Evolutionary conservation across 1,140 invertebrate species (phyloP).

Genomic region (Diorhabda sublineata): DNA sequence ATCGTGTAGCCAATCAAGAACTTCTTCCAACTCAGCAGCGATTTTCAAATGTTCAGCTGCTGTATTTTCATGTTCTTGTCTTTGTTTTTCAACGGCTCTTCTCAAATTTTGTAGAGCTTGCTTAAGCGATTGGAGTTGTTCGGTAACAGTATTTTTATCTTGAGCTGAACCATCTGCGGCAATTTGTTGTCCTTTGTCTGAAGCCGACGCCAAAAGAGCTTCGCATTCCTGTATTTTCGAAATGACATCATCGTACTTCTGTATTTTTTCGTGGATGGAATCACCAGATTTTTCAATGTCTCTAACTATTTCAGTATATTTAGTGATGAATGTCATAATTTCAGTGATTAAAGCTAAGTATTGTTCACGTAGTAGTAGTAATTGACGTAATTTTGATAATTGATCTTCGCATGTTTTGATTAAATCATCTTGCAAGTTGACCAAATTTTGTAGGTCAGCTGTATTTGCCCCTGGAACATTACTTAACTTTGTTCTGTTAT

Average conservation of each 20-base stretch:
- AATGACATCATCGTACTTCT: slow-evolving; percentile 80
- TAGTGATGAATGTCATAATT: slow-evolving; percentile 80
- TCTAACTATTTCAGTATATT: slow-evolving; percentile 79
- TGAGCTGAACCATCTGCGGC: slow-evolving; percentile 79
- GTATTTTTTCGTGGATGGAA: slow-evolving; percentile 81
- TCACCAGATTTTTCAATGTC: slow-evolving; percentile 79
- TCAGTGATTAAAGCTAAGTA: slow-evolving; percentile 81
- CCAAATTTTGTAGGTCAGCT: slow-evolving; percentile 70
- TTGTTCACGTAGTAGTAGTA: slow-evolving; percentile 78
- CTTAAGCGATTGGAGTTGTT: slow-evolving; percentile 81
- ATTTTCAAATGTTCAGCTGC: slow-evolving; percentile 84
- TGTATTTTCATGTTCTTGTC: slow-evolving; percentile 79
- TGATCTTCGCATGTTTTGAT: slow-evolving; percentile 79
- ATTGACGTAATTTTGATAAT: slow-evolving; percentile 70
- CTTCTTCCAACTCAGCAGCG: slow-evolving; percentile 72
- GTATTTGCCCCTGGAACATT: slow-evolving; percentile 71
- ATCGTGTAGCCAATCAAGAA: slow-evolving; percentile 78
- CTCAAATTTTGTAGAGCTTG: slow-evolving; percentile 75
- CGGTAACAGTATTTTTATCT: slow-evolving; percentile 82
- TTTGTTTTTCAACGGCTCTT: slow-evolving; percentile 76
- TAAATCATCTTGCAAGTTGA: slow-evolving; percentile 78
- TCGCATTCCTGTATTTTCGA: slow-evolving; percentile 84
- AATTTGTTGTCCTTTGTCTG: slow-evolving; percentile 88
- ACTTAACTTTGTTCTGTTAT: slow-evolving; percentile 73
- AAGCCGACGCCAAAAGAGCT: slow-evolving; percentile 76